Evolutionary conservation across 2,797 vertebrate species (phyloP).

Genomic region (Acanthurus leucopareius): DNA sequence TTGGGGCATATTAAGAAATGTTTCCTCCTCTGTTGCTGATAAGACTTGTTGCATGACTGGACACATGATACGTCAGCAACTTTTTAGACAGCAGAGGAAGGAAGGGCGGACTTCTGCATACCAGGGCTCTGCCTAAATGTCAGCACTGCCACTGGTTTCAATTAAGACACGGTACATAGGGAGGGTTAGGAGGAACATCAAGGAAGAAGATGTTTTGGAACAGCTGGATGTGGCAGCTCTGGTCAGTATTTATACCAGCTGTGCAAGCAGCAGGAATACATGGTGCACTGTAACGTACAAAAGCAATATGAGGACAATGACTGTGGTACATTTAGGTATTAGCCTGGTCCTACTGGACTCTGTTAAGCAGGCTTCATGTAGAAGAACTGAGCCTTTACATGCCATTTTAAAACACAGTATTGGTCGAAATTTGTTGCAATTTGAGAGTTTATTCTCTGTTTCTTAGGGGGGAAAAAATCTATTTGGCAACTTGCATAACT

Average conservation of each 20-base stretch:
- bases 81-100: constrained; percentile 65
- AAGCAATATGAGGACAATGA: neutral
- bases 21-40: constrained; percentile 40
- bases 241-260: constrained; percentile 55
- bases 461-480: too few relatives aligned
- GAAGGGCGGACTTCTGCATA: constrained; percentile 56
- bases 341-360: neutral
- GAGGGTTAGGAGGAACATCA: constrained; percentile 58
- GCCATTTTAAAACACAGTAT: too few relatives aligned
- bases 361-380: too few relatives aligned
- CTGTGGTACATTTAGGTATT: constrained; percentile 1
- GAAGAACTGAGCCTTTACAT: too few relatives aligned
- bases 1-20: constrained; percentile 1
- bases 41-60: constrained; percentile 13
- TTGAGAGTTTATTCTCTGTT: too few relatives aligned
- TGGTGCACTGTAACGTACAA: constrained; percentile 10
- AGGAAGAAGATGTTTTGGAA: constrained; percentile 67
- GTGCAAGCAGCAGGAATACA: constrained; percentile 52
- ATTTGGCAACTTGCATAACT: too few relatives aligned
- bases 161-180: constrained; percentile 60
- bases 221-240: constrained; percentile 69
- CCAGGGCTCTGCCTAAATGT: constrained; percentile 57
- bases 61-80: constrained; percentile 38
- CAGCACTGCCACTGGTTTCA: constrained; percentile 72
- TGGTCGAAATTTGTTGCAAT: too few relatives aligned